phyloP scores from a whole-genome alignment of 1,140 invertebrate genomes.

The Sitodiplosis mosellana region DNA sequence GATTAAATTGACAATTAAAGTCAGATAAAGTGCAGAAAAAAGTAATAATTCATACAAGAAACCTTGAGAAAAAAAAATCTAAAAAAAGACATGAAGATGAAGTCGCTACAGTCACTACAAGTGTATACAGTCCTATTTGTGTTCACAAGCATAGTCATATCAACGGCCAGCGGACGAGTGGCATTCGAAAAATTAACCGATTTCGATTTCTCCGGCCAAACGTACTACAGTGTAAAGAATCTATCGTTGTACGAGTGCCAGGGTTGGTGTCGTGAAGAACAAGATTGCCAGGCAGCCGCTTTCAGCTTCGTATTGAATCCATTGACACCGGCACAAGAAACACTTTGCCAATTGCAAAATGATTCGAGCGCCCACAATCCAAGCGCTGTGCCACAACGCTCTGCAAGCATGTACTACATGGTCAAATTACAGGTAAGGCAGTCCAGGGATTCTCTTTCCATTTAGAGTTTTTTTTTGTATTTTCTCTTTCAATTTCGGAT shows the following conservation, averaged over 20 bases:
- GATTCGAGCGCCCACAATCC: conserved; percentile 79
- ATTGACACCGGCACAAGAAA: conserved; percentile 77
- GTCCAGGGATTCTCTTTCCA: too few relatives aligned
- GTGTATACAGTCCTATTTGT: neutral
- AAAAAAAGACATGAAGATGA: neutral
- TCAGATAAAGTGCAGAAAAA: too few relatives aligned
- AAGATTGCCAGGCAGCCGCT: conserved; percentile 74
- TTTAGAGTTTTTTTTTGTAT: too few relatives aligned
- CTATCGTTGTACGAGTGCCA: conserved; percentile 85
- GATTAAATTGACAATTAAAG: too few relatives aligned
- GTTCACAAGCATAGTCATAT: neutral
- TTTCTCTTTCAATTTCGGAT: too few relatives aligned
- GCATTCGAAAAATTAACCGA: conserved; percentile 89
- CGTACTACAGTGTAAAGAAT: conserved; percentile 83
- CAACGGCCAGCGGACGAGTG: conserved; percentile 35
- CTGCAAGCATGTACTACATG: conserved; percentile 89
- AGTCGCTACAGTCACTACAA: neutral
- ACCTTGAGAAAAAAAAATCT: too few relatives aligned
- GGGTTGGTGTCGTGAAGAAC: conserved; percentile 81
- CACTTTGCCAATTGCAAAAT: conserved; percentile 79
- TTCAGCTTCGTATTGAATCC: conserved; percentile 88
- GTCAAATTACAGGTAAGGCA: conserved; percentile 53
- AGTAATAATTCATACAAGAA: too few relatives aligned
- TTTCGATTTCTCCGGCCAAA: conserved; percentile 73
- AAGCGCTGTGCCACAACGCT: conserved; percentile 55